Conservation (phyloP, 2,113 vertebrate species). For the Crotalus tigris region DNA sequence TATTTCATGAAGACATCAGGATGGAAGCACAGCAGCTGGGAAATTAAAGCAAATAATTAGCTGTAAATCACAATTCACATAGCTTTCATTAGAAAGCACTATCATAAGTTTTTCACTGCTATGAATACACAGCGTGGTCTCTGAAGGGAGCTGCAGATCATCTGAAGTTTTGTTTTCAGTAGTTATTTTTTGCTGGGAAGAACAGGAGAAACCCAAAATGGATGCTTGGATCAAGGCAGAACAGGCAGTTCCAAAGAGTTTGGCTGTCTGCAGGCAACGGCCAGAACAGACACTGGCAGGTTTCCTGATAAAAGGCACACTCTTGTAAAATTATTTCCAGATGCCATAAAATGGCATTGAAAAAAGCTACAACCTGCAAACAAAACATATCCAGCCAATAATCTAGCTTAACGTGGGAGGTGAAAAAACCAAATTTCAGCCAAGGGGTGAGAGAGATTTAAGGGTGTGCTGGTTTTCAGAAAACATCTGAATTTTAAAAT, state of each 20-base stretch:
- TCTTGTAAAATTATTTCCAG: slow-evolving; percentile 32
- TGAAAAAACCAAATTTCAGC: neutral
- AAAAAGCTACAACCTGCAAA: slow-evolving; percentile 14
- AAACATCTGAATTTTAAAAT: neutral
- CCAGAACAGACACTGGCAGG: neutral
- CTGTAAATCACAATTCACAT: neutral
- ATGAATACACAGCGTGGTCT: neutral
- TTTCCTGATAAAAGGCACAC: slow-evolving; percentile 15
- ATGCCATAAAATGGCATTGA: slow-evolving; percentile 10
- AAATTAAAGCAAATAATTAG: neutral
- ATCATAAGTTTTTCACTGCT: neutral
- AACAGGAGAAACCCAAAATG: neutral
- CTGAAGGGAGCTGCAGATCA: neutral
- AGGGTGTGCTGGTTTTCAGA: neutral
- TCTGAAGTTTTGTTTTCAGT: neutral
- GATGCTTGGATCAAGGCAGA: slow-evolving; percentile 3
- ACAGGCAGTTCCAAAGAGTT: slow-evolving; percentile 1
- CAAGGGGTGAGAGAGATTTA: neutral
- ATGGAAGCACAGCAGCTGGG: neutral
- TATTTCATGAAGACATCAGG: neutral
- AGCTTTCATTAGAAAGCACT: neutral
- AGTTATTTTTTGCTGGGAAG: neutral
- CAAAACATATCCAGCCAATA: neutral
- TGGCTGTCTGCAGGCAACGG: neutral
- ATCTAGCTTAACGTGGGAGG: neutral